phyloP scores from a whole-genome alignment of 1,140 invertebrate species.

The Apis cerana region DNA sequence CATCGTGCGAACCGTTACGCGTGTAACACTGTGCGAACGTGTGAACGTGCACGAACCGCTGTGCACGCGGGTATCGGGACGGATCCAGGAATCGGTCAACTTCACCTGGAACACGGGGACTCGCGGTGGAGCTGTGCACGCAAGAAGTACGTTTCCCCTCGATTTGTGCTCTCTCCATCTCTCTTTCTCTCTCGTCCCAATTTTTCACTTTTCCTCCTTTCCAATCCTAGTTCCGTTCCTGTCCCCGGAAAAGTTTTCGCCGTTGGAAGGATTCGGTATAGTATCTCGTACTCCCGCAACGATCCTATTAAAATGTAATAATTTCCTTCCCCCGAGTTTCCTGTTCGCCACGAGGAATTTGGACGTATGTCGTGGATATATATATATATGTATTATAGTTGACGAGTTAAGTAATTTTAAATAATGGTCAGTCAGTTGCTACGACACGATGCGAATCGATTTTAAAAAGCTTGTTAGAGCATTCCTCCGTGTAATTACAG shows the following conservation, averaged over 20 bases:
- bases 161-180: background rate
- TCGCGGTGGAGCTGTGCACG: constrained; percentile 11
- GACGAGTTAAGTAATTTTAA: no score
- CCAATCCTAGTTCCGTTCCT: no score
- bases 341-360: no score
- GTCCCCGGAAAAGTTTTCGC: no score
- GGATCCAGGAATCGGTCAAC: background rate
- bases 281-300: no score
- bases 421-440: background rate
- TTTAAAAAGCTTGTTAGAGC: background rate
- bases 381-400: no score
- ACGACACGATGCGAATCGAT: background rate
- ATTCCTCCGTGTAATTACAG: background rate
- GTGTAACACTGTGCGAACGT: constrained; percentile 43
- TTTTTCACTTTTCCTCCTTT: no score
- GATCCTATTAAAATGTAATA: no score
- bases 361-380: no score
- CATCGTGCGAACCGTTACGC: constrained; percentile 60
- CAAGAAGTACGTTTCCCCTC: constrained; percentile 22
- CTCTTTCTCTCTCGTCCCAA: background rate
- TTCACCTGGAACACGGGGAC: background rate
- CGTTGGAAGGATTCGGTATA: no score
- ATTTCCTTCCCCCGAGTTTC: no score
- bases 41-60: constrained; percentile 19
- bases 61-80: constrained; percentile 3